phyloP scores from a whole-genome alignment of 1,140 invertebrate genomes.

The Scaptomyza pallida region DNA sequence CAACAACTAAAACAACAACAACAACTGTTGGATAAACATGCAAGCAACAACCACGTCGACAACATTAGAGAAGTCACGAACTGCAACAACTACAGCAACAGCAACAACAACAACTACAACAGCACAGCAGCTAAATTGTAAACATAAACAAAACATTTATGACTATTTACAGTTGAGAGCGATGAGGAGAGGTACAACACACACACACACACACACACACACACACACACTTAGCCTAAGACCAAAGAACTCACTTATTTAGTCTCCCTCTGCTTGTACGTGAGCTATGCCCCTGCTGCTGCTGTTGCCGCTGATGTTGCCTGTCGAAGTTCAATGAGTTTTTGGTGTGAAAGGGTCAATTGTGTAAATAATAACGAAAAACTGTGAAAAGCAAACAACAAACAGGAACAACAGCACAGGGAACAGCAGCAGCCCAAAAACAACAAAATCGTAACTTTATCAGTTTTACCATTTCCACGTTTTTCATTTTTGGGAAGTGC shows the following conservation, averaged over 20 bases:
- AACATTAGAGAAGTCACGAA: constrained; percentile 79
- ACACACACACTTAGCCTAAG: constrained; percentile 5
- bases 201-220: constrained; percentile 17
- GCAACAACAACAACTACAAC: constrained; percentile 54
- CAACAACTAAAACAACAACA: constrained; percentile 21
- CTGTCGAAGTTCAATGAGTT: constrained; percentile 77
- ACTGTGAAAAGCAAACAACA: constrained; percentile 75
- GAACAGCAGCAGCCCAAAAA: constrained; percentile 44
- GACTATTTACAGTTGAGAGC: constrained; percentile 80
- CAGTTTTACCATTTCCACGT: constrained; percentile 1
- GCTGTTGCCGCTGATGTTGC: too few species aligned
- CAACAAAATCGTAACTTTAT: constrained; percentile 64
- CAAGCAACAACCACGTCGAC: constrained; percentile 74
- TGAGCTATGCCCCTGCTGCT: constrained; percentile 53
- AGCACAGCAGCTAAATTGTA: constrained; percentile 78
- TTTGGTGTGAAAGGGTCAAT: constrained; percentile 80
- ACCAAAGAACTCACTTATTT: constrained; percentile 26
- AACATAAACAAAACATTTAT: constrained; percentile 83
- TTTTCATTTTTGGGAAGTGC: constrained; percentile 10
- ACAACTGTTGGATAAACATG: constrained; percentile 38
- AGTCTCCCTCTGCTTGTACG: constrained; percentile 48
- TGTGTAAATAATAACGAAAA: constrained; percentile 80
- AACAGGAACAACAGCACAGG: constrained; percentile 23
- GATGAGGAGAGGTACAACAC: constrained; percentile 40
- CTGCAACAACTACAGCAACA: constrained; percentile 48